A percentile compares a stretch with the other conserved stretches of the same genome.
These are phyloP conservation scores for Halichoerus grypus DNA, from an alignment of 2,113 vertebrate species.

Conservation along the genomic window DNA sequence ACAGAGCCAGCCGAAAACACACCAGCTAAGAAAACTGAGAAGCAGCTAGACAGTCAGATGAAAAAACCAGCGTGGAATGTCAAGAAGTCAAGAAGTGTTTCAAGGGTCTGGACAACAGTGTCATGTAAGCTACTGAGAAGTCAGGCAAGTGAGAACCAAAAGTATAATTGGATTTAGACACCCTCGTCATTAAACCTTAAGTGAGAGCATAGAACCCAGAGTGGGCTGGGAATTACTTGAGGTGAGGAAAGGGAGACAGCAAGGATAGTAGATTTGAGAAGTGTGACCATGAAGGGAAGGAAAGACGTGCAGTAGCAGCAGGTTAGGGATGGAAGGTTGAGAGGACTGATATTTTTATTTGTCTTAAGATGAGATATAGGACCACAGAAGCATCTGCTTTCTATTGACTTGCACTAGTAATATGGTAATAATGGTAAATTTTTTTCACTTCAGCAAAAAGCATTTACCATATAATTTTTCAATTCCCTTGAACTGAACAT, in stretches of 20 bases:
- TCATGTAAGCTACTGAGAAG: neutral
- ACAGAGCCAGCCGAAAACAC: neutral
- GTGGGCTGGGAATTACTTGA: neutral
- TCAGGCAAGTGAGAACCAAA: neutral
- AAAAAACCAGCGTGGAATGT: neutral
- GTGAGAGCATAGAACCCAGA: neutral
- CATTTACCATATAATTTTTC: constrained; percentile 95
- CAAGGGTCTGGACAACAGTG: neutral
- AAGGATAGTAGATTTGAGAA: neutral
- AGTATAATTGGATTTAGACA: neutral
- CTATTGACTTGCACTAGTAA: neutral
- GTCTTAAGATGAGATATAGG: neutral
- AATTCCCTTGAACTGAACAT: constrained; percentile 92
- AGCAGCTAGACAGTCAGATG: neutral
- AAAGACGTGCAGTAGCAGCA: neutral
- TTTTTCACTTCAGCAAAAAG: constrained; percentile 54
- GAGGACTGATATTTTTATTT: neutral
- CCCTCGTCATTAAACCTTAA: neutral
- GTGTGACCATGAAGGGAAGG: neutral
- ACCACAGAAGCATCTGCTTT: neutral
- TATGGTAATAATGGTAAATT: neutral
- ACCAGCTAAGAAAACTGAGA: constrained; percentile 23
- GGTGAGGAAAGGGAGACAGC: neutral
- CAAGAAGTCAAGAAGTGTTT: constrained; percentile 27
- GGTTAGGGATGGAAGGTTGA: neutral